A percentile compares a stretch with the other conserved stretches of the same genome.
These are phyloP conservation scores for Fragum sueziense DNA, from an alignment of 2,888 invertebrate genomes.

Conservation along the genomic window DNA sequence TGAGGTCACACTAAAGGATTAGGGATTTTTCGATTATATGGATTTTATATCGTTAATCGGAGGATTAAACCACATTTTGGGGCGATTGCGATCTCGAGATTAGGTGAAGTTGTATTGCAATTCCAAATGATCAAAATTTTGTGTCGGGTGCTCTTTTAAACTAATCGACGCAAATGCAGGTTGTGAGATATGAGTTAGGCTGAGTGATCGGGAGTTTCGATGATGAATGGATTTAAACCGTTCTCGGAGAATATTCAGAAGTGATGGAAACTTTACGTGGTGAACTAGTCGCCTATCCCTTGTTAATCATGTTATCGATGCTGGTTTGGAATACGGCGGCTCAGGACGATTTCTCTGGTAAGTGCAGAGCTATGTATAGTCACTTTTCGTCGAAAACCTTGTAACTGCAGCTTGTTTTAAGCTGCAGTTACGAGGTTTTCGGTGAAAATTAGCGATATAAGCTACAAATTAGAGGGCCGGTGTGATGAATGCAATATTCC, in stretches of 20 bases:
- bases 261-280: not conserved
- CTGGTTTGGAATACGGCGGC: not conserved
- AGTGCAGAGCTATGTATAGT: no score
- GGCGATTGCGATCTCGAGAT: not conserved
- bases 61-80: not conserved
- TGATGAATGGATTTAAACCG: constrained; percentile 11
- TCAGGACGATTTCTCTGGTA: constrained; percentile 26
- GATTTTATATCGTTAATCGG: not conserved
- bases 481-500: no score
- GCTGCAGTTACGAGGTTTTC: no score
- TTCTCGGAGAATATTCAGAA: not conserved
- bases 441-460: no score
- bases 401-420: no score
- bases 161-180: no score
- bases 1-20: not conserved
- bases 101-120: no score
- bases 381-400: no score
- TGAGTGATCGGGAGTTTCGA: not conserved
- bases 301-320: not conserved
- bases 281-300: not conserved
- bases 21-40: not conserved
- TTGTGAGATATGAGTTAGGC: no score
- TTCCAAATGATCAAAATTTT: no score
- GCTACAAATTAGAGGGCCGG: no score
- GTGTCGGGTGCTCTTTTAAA: no score